These are phyloP conservation scores for Cantharis rustica DNA, from an alignment of 2,888 invertebrate genomes.

Conservation along the genomic window DNA sequence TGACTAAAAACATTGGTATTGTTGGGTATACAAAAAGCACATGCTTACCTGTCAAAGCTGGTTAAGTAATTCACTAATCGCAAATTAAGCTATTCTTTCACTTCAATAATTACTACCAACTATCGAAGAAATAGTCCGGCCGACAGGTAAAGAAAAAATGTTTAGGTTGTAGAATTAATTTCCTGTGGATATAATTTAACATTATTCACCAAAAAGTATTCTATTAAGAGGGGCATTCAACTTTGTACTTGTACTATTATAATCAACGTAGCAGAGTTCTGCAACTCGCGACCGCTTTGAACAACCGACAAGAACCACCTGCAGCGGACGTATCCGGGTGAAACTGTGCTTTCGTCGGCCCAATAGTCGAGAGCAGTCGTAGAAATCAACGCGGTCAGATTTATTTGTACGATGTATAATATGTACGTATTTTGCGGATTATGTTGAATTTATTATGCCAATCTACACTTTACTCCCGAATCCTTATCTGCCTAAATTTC, in stretches of 20 bases:
- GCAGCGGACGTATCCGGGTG: conserved; percentile 36
- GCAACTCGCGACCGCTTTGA: conserved; percentile 21
- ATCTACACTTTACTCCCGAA: background rate
- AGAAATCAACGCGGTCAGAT: conserved; percentile 32
- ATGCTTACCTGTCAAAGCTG: conserved; percentile 38
- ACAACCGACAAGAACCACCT: conserved; percentile 38
- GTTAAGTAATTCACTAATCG: conserved; percentile 32
- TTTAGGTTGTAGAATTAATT: background rate
- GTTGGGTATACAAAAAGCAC: conserved; percentile 14
- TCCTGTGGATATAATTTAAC: conserved; percentile 13
- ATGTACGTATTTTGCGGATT: background rate
- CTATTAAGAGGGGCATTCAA: conserved; percentile 37
- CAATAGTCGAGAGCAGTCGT: conserved; percentile 37
- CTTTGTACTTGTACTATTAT: conserved; percentile 40
- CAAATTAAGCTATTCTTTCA: conserved; percentile 22
- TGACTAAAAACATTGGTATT: conserved; percentile 5
- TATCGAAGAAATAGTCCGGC: background rate
- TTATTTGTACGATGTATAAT: background rate
- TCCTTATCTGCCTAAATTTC: background rate
- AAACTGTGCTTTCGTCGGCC: conserved; percentile 37
- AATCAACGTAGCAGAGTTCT: conserved; percentile 31
- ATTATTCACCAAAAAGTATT: conserved; percentile 24
- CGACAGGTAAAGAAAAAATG: background rate
- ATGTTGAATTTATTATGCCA: background rate
- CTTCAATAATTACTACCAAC: background rate